phyloP scores from a whole-genome alignment of 2,113 vertebrate genomes.

The Castor canadensis region DNA sequence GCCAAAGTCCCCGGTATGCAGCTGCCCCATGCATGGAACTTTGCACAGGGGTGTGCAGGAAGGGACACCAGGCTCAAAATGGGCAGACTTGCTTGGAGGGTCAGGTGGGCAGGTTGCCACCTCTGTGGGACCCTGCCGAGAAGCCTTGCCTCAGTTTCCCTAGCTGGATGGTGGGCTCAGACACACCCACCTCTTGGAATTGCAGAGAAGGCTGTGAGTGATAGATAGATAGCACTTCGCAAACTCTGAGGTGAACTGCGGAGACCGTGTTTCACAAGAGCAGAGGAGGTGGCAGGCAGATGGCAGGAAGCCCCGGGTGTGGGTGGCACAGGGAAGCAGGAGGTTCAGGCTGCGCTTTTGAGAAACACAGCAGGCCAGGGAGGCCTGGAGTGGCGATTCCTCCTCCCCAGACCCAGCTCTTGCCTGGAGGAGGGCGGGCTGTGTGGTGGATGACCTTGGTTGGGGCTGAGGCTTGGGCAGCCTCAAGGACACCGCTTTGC shows the following conservation, averaged over 20 bases:
- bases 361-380: background rate
- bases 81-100: background rate
- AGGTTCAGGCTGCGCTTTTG: background rate
- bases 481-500: background rate
- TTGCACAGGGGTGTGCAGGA: background rate
- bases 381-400: background rate
- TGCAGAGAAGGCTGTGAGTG: background rate
- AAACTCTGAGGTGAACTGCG: background rate
- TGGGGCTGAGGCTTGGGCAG: background rate
- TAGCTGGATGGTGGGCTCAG: background rate
- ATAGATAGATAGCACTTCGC: background rate
- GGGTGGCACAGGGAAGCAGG: background rate
- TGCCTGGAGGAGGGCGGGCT: background rate
- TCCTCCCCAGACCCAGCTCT: fast-evolving
- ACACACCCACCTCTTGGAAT: background rate
- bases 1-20: background rate
- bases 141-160: background rate
- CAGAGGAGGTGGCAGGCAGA: slow-evolving; percentile 24
- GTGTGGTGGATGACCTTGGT: too few relatives aligned
- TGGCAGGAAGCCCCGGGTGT: background rate
- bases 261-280: background rate
- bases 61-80: background rate
- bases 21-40: fast-evolving
- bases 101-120: background rate
- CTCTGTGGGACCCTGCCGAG: background rate